Base-by-base conservation (phyloP, 2,113 vertebrate species). In the Megaleporinus macrocephalus region DNA sequence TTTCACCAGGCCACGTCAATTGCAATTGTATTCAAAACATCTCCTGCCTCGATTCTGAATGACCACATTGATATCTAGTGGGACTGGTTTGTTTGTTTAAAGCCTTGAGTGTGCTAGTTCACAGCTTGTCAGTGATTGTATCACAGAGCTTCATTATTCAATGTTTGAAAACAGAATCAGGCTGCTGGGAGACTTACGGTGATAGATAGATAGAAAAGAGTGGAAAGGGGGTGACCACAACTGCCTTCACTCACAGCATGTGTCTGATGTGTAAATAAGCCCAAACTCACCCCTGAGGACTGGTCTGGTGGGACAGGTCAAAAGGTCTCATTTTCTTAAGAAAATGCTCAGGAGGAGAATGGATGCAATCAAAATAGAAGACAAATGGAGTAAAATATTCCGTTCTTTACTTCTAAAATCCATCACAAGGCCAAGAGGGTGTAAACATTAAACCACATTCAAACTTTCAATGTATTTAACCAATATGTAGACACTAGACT, bases 261-360 rank as follows among this genome's bases (percentile, higher is more conserved):
- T 75, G 62, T 81, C 63, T 65, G 30, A 30, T 27, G 49, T 33
- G 30, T 51, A 49, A 79, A 79, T 53, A 85, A 85, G 65, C 61
- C 20, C 57, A 68, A 72, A 55, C 36, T 51, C 30, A 53, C 22
- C 53, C 65, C 44, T 69, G 53, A 68, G 78, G 36, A n/a, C 44
- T n/a, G 30, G 27, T 33, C 24, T 78, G 79, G 44, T 66, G 72
- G 30, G 26, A 62, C 57, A 24, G 76, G 69, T 79, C 59, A 77
- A 57, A 30, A 76, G 53, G 24, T 9, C 14, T 18, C 4, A 20
- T 57, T 36, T 78, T 80, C 73, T 10, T n/a, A 33, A 62, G 29
- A 63, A 72, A 24, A 76, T 27, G 15, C 61, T 63, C 20, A 11
- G 16, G 66, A 13, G 66, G 24, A 22, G 26, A 12, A 55, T 73